Evolutionary conservation across 2,113 vertebrate species (phyloP).

Genomic region (Prunella fulvescens): DNA sequence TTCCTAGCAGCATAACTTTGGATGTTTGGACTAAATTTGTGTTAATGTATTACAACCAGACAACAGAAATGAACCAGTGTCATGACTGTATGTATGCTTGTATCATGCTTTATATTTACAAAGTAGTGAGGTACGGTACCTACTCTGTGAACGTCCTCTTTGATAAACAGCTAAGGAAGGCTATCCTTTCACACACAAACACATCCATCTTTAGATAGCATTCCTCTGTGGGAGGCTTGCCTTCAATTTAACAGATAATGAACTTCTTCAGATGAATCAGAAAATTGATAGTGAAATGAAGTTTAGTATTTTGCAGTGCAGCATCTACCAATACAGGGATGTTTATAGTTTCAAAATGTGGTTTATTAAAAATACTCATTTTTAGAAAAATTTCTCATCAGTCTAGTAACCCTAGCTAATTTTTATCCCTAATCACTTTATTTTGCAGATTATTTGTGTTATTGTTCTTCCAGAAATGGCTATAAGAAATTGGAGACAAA

Average conservation of each 20-base stretch:
- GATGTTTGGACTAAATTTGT: constrained; percentile 72
- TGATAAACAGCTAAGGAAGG: constrained; percentile 54
- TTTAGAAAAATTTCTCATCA: background rate
- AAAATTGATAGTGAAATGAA: constrained; percentile 70
- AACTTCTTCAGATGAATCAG: constrained; percentile 71
- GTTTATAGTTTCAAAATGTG: constrained; percentile 33
- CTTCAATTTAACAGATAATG: constrained; percentile 74
- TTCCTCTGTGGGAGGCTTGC: constrained; percentile 70
- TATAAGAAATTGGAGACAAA: constrained; percentile 10
- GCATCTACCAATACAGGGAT: background rate
- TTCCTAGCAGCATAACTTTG: constrained; percentile 79
- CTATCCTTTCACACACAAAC: constrained; percentile 58
- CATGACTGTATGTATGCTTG: background rate
- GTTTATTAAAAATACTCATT: constrained; percentile 41
- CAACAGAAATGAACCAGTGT: constrained; percentile 43
- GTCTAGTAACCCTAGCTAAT: constrained; percentile 24
- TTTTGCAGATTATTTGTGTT: constrained; percentile 42
- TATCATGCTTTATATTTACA: constrained; percentile 52
- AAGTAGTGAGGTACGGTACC: constrained; percentile 44
- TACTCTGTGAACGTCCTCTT: constrained; percentile 19
- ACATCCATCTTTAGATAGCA: constrained; percentile 67
- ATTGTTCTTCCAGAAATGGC: background rate
- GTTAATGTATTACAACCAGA: constrained; percentile 62
- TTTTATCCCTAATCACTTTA: constrained; percentile 32
- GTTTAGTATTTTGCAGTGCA: constrained; percentile 50